These are phyloP conservation scores for Zootermopsis nevadensis DNA, from an alignment of 2,888 invertebrate species.

Conservation along the genomic window DNA sequence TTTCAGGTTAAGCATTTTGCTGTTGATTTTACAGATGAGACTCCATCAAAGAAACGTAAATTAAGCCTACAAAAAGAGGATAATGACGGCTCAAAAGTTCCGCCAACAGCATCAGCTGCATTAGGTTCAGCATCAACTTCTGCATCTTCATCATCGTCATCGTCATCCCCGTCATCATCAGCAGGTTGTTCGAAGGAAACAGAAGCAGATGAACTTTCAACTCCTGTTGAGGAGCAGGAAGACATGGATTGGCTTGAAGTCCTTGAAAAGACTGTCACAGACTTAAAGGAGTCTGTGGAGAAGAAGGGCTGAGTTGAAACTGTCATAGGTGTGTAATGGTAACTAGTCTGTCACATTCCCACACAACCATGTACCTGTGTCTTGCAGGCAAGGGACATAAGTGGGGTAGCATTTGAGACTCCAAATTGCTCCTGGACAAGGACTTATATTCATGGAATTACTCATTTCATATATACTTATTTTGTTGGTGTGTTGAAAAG, in stretches of 20 bases:
- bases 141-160: constrained; percentile 8
- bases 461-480: constrained; percentile 12
- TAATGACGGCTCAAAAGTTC: constrained; percentile 53
- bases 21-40: constrained; percentile 44
- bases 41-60: constrained; percentile 60
- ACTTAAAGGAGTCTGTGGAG: constrained; percentile 55
- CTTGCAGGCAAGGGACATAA: too few relatives aligned
- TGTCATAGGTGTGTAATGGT: constrained; percentile 16
- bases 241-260: constrained; percentile 62
- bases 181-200: constrained; percentile 45
- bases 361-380: background rate
- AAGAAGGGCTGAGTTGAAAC: constrained; percentile 45
- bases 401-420: too few relatives aligned
- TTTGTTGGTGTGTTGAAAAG: background rate
- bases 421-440: too few relatives aligned
- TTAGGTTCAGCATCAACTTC: constrained; percentile 18
- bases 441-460: background rate
- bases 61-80: constrained; percentile 57
- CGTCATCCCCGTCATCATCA: background rate
- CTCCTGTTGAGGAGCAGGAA: constrained; percentile 53
- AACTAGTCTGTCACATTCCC: background rate
- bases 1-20: too few relatives aligned
- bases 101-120: constrained; percentile 45
- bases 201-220: constrained; percentile 36
- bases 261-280: constrained; percentile 62